Evolutionary conservation across 2,113 vertebrate species (phyloP), one percentile per base, ranked within the genome.

Genomic region (Ginglymostoma cirratum): DNA sequence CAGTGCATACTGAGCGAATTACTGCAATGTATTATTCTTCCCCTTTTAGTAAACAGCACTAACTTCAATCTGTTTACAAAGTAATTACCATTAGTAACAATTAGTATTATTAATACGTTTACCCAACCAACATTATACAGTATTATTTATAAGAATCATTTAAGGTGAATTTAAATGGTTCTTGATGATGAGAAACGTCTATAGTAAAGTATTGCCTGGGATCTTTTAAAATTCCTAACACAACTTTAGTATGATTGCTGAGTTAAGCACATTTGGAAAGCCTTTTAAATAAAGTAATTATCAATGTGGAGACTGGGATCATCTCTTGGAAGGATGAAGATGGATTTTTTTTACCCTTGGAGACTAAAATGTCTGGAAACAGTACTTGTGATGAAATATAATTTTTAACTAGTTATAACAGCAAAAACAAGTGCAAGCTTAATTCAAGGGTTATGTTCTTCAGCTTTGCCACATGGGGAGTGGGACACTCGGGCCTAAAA

Each of bases 91-190:
- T 65, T 61, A 61, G 48, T 61, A 15, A 38, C 45, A 48, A 1
- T 30, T 3, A 30, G 30, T 12, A 10, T 8, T 30, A 70, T 27
- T 67, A 94, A 45, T 45, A 7, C 70, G 23, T 94, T 94, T 94
- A 69, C 38, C 69, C 66, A 45, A 67, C 69, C n/a, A 94, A 94
- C n/a, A 70, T 70, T 45, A 19, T 93, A 23, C 23, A 14, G 69
- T 42, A 94, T 94, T 94, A 94, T 70, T 67, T 94, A 24, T 94
- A 94, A 69, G 86, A 24, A 67, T 42, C 55, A 17, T 38, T 89
- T 66, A 93, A 93, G 12, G 15, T 23, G 66, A 23, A 42, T n/a
- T 27, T 38, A 69, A 45, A 7, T 42, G 10, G 42, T 42, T 42
- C 5, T 42, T 94, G 69, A 8, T 38, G 14, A 21, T 69, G 61